Evolutionary conservation across 2,888 invertebrate genomes (phyloP), one percentile per base, ranked within the genome.

Genomic region (Mycalesis mineus): DNA sequence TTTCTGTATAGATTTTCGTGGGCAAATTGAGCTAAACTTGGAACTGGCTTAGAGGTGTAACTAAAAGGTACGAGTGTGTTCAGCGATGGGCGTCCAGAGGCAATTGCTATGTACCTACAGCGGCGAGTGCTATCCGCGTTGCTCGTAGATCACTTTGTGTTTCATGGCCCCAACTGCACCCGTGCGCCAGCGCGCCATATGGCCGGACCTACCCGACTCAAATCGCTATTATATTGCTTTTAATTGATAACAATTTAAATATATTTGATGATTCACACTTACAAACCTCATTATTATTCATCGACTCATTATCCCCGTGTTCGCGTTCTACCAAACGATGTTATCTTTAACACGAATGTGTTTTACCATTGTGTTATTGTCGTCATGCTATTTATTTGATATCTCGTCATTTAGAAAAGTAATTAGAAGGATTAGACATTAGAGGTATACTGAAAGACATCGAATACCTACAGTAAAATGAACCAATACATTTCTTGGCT

Each of bases 161-260:
- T 14, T 73, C 51, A 57, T 79, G 74, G 82, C 75, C 79, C 56
- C 66, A 69, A 62, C 57, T 56, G 73, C 73, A 73, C 78, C 77
- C 84, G 82, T 84, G 82, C 82, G 69, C 72, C 71, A 58, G 64
- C 53, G 67, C 80, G 65, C 84, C 88, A 88, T 88, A 88, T 88
- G 88, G 88, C 69, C 68, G 61, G 74, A 73, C 75, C 82, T 79
- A 77, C 81, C 80, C 82, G 74, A 80, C 86, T 86, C 78, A 82
- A 85, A 89, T 88, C 88, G 88, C 85, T 87, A 88, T 88, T 89
- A 88, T 88, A 89, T 88, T 89, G 86, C 88, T 88, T 89, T 89
- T 89, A 88, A 89, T 89, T 89, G 89, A 89, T 89, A 89, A 89
- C 89, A 89, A 89, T 89, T 88, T 88, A 89, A 88, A 89, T 88